Evolutionary conservation across 2,888 invertebrate genomes (phyloP).

Genomic region (Hemistola chrysoprasaria): DNA sequence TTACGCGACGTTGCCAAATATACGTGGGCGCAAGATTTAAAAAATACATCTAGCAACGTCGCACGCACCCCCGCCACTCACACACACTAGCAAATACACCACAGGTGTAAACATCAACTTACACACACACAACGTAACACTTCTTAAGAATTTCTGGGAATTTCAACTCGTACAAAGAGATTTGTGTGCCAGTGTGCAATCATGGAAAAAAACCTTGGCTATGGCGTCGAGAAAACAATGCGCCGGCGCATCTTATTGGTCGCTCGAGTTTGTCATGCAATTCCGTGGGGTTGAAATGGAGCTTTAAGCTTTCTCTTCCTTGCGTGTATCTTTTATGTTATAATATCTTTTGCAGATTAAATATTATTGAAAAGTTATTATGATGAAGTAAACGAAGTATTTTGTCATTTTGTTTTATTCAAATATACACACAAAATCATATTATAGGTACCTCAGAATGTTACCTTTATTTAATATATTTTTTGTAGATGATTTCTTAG

Average conservation of each 20-base stretch:
- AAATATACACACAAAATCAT: too few relatives aligned
- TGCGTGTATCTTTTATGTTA: background rate
- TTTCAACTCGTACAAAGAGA: slow-evolving; percentile 44
- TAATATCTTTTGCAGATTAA: too few relatives aligned
- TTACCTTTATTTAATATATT: too few relatives aligned
- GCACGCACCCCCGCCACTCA: slow-evolving; percentile 51
- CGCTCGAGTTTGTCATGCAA: slow-evolving; percentile 39
- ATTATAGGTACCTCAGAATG: too few relatives aligned
- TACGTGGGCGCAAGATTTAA: slow-evolving; percentile 56
- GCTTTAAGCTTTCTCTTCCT: slow-evolving; percentile 3
- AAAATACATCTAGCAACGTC: slow-evolving; percentile 73
- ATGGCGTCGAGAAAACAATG: slow-evolving; percentile 44
- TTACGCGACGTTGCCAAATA: slow-evolving; percentile 77
- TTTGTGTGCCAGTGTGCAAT: slow-evolving; percentile 33
- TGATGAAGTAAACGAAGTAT: too few relatives aligned
- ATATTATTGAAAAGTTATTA: too few relatives aligned
- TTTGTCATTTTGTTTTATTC: too few relatives aligned
- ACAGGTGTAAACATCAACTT: slow-evolving; percentile 56
- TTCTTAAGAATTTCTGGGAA: slow-evolving; percentile 50
- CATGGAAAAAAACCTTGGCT: slow-evolving; percentile 53
- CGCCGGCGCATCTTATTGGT: slow-evolving; percentile 37
- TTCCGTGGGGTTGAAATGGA: slow-evolving; percentile 26
- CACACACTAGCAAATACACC: slow-evolving; percentile 37
- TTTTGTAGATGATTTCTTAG: too few relatives aligned
- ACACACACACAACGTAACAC: slow-evolving; percentile 37